Base-by-base conservation (phyloP, 1,140 invertebrate species). In the Drosophila nebulosa region DNA sequence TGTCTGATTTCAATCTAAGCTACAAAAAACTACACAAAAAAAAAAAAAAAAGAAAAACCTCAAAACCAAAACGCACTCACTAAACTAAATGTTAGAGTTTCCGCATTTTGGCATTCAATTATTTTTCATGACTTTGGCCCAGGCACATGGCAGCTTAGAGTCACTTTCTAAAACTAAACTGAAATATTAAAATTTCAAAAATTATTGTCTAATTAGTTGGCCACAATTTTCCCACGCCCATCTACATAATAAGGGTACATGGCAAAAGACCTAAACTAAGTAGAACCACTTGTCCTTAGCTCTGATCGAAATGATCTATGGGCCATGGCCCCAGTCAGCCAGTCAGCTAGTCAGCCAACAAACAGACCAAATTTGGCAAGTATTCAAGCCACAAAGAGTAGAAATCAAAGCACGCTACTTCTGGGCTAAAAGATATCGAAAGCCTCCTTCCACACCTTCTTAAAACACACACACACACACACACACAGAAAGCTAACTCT, bases 341-440 rank as follows among this genome's bases (percentile, higher is more conserved):
- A 18, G 2, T 12, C 6, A 27, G 18, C 7, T n/a, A n/a, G n/a
- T n/a, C 1, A 59, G n/a, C 32, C n/a, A 58, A n/a, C 67, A 59
- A 52, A 1, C 27, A 69, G 68, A 70, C 80, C 80, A 84, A 84
- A 85, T 84, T 84, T 85, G 80, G 80, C 75, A 84, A 42, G 55
- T 39, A 73, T 64, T 39, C 14, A 14, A 16, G 14, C 27, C 42
- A 24, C 10, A 53, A 57, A 32, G 59, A 64, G 65, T 63, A 50
- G 65, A 85, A 84, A 76, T 73, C 80, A 77, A 79, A 67, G 76
- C 77, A 85, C 80, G 80, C 80, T 79, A 76, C 77, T 79, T 84
- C 64, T 62, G 50, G 16, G 35, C 58, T 58, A 73, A 68, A 76
- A 79, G 65, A 51, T 24, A 68, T 26, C 61, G 24, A 3, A 52